Conservation (phyloP, 2,888 invertebrate genomes). For the Pseudococcus viburni region DNA sequence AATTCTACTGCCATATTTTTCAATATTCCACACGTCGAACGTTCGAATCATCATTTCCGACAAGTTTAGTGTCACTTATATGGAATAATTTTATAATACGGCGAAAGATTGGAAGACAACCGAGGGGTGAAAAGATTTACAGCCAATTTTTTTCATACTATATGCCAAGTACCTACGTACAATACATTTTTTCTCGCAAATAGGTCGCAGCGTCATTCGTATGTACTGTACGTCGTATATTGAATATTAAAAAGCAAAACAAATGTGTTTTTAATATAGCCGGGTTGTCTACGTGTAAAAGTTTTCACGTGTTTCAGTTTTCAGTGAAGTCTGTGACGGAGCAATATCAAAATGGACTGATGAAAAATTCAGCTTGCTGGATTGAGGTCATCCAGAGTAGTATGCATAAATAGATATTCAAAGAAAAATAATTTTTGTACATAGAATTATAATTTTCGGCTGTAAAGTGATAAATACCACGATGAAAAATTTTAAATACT, state of each 20-base stretch:
- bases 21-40: conserved; percentile 32
- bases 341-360: background rate
- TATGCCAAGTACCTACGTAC: background rate
- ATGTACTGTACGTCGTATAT: background rate
- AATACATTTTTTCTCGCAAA: background rate
- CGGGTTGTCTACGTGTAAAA: background rate
- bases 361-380: background rate
- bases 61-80: conserved; percentile 46
- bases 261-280: background rate
- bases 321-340: background rate
- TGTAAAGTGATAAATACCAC: too few species aligned
- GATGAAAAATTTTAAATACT: too few species aligned
- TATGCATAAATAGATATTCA: background rate
- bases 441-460: too few species aligned
- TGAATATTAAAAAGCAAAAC: conserved; percentile 44
- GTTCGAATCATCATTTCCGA: conserved; percentile 46
- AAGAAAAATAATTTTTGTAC: too few species aligned
- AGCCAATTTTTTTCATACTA: conserved; percentile 3
- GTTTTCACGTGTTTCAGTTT: background rate
- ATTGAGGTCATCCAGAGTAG: background rate
- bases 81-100: conserved; percentile 36
- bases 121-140: conserved; percentile 7
- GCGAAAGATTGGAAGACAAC: conserved; percentile 11
- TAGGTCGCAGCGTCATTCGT: background rate
- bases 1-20: conserved; percentile 2